These are phyloP conservation scores for Cerastis leucographa DNA, from an alignment of 2,888 invertebrate species.

Conservation along the genomic window DNA sequence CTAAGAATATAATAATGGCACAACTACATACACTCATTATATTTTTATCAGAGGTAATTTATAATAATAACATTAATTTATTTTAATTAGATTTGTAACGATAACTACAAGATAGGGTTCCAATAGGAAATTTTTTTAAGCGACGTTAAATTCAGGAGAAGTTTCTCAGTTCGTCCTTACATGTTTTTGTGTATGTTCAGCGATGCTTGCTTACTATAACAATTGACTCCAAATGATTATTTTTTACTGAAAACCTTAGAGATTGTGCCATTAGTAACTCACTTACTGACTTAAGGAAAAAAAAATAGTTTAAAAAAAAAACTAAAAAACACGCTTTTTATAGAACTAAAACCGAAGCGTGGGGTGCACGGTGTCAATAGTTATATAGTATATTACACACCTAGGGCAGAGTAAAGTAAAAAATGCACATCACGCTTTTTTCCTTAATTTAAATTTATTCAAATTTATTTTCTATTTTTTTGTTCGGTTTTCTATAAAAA, in stretches of 20 bases:
- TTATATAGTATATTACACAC: too few relatives aligned
- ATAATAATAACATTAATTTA: constrained; percentile 6
- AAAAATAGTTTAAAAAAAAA: too few relatives aligned
- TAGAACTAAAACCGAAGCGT: too few relatives aligned
- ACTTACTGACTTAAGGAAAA: too few relatives aligned
- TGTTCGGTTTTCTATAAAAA: too few relatives aligned
- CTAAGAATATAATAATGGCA: background rate
- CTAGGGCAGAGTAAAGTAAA: too few relatives aligned
- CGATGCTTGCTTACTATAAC: background rate
- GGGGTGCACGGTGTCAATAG: too few relatives aligned
- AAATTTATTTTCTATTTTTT: too few relatives aligned
- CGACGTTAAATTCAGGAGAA: background rate
- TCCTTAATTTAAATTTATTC: too few relatives aligned
- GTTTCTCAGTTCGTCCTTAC: background rate
- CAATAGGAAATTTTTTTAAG: background rate
- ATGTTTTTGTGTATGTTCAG: background rate
- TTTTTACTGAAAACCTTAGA: background rate
- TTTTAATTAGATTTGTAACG: constrained; percentile 14
- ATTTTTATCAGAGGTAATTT: background rate
- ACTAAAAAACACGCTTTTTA: too few relatives aligned
- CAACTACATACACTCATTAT: constrained; percentile 10
- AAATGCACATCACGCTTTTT: too few relatives aligned
- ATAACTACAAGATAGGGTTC: background rate
- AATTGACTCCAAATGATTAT: background rate
- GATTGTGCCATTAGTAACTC: too few relatives aligned